These are phyloP conservation scores for Pipistrellus kuhlii DNA, from an alignment of 2,797 vertebrate species.

Conservation along the genomic window DNA sequence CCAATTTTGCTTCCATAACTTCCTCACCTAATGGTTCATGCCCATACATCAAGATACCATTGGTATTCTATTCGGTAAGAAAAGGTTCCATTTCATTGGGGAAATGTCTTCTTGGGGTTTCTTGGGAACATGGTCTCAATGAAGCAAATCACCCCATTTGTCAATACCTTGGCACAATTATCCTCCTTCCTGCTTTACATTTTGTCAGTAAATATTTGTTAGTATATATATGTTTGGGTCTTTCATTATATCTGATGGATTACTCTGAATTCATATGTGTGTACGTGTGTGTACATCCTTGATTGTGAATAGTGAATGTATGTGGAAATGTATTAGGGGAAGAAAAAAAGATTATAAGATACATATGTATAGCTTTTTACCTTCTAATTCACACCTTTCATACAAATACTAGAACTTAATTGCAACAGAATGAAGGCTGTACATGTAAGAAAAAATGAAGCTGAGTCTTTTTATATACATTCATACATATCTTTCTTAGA, in stretches of 20 bases:
- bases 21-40: constrained; percentile 70
- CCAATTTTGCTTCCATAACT: constrained; percentile 71
- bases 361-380: constrained; percentile 87
- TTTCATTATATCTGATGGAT: constrained; percentile 78
- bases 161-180: constrained; percentile 85
- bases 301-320: constrained; percentile 43
- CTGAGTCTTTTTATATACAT: constrained; percentile 90
- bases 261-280: constrained; percentile 75
- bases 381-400: constrained; percentile 90
- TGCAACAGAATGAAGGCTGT: constrained; percentile 90
- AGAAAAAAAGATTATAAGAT: constrained; percentile 86
- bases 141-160: constrained; percentile 90
- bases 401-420: constrained; percentile 90
- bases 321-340: constrained; percentile 77
- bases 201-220: constrained; percentile 81
- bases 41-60: constrained; percentile 78
- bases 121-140: constrained; percentile 87
- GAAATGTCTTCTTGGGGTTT: constrained; percentile 80
- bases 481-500: constrained; percentile 90
- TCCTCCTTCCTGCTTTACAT: constrained; percentile 77
- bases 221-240: constrained; percentile 75
- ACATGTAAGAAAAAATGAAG: constrained; percentile 90
- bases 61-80: constrained; percentile 76
- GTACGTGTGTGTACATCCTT: constrained; percentile 55
- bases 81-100: constrained; percentile 79